Evolutionary conservation across 2,888 invertebrate species (phyloP).

Genomic region (Campoletis raptor): DNA sequence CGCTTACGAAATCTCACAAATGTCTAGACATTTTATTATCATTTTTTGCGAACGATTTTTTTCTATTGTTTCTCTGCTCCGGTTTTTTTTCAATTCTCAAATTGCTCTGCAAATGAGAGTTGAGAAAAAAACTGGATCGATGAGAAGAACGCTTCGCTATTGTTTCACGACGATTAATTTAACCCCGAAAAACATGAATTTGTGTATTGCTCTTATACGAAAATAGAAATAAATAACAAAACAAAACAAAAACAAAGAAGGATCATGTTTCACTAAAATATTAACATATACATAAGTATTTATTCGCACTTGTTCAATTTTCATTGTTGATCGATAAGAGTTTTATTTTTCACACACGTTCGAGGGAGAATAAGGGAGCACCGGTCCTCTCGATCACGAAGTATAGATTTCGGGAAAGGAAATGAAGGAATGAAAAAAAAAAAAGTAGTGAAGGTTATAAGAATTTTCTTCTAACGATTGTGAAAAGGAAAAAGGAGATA

Average conservation of each 20-base stretch:
- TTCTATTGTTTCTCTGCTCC: neutral
- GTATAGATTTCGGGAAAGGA: neutral
- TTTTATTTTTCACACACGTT: constrained; percentile 15
- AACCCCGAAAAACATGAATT: constrained; percentile 26
- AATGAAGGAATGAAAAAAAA: neutral
- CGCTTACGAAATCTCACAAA: constrained; percentile 11
- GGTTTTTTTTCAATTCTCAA: constrained; percentile 24
- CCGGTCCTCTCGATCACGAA: constrained; percentile 51
- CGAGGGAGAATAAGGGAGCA: constrained; percentile 57
- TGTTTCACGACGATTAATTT: constrained; percentile 26
- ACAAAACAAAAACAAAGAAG: neutral
- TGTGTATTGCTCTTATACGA: constrained; percentile 63
- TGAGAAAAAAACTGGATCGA: constrained; percentile 27
- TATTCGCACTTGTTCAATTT: constrained; percentile 7
- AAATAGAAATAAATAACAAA: constrained; percentile 13
- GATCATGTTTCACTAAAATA: constrained; percentile 29
- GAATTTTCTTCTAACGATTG: neutral
- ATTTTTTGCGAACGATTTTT: neutral
- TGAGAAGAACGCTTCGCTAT: constrained; percentile 2
- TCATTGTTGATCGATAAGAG: constrained; percentile 7
- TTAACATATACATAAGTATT: constrained; percentile 11
- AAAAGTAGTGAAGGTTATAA: neutral
- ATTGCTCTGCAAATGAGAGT: constrained; percentile 26
- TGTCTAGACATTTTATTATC: neutral
- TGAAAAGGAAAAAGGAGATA: constrained; percentile 10